Conservation (phyloP, 2,888 invertebrate genomes). For the Smittia aterrima region DNA sequence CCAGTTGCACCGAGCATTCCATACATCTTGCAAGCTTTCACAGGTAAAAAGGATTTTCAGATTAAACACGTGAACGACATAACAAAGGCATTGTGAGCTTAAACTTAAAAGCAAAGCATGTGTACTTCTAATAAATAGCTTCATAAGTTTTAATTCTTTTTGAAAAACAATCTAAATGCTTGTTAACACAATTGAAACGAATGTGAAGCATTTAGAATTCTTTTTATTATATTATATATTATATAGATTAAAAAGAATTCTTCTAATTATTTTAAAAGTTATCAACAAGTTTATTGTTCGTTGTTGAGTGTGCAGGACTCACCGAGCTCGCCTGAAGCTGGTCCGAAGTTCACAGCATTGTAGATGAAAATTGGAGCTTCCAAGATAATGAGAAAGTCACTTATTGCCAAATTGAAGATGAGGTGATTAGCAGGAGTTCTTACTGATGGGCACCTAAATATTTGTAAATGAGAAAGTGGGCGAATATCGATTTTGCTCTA, state of each 20-base stretch:
- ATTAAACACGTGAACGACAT: neutral
- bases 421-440: slow-evolving; percentile 73
- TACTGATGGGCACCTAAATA: slow-evolving; percentile 54
- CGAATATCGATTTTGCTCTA: too few relatives aligned
- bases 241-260: too few relatives aligned
- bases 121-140: too few relatives aligned
- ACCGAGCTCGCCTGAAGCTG: slow-evolving; percentile 71
- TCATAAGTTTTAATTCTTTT: too few relatives aligned
- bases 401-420: slow-evolving; percentile 72
- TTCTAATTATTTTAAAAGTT: too few relatives aligned
- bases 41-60: neutral
- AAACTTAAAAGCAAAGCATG: neutral
- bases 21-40: slow-evolving; percentile 30
- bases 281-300: too few relatives aligned
- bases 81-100: neutral
- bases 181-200: too few relatives aligned
- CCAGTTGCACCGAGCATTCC: slow-evolving; percentile 33
- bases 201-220: too few relatives aligned
- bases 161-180: too few relatives aligned
- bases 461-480: slow-evolving; percentile 1
- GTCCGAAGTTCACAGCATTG: slow-evolving; percentile 70
- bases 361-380: slow-evolving; percentile 73
- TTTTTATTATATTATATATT: too few relatives aligned
- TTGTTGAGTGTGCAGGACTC: too few relatives aligned
- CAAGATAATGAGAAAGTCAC: slow-evolving; percentile 69